phyloP scores from a whole-genome alignment of 2,888 invertebrate genomes.

The Cephalotes varians region DNA sequence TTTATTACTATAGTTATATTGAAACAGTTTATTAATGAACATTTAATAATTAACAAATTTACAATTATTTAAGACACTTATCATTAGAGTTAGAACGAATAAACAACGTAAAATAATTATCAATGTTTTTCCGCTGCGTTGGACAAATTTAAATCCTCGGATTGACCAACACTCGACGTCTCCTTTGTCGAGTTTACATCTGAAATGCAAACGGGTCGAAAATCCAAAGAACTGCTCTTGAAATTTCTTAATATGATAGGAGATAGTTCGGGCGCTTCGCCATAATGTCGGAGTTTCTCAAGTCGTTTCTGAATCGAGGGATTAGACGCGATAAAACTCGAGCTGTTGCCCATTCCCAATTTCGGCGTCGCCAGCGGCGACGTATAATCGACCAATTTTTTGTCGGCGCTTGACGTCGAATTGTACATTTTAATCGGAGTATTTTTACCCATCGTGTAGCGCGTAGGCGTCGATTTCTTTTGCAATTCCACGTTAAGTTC shows the following conservation, averaged over 20 bases:
- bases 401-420: slow-evolving; percentile 8
- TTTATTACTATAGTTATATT: slow-evolving; percentile 6
- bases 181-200: slow-evolving; percentile 11
- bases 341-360: slow-evolving; percentile 20
- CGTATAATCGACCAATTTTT: slow-evolving; percentile 14
- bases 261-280: slow-evolving; percentile 87
- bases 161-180: neutral
- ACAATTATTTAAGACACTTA: neutral
- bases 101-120: neutral
- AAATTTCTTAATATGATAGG: slow-evolving; percentile 83
- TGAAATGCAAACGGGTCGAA: slow-evolving; percentile 60
- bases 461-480: slow-evolving; percentile 72
- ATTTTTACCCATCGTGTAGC: slow-evolving; percentile 63
- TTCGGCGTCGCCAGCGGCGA: slow-evolving; percentile 8
- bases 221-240: slow-evolving; percentile 68
- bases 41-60: slow-evolving; percentile 11
- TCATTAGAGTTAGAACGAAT: neutral
- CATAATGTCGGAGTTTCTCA: slow-evolving; percentile 87
- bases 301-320: slow-evolving; percentile 83
- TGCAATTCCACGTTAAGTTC: slow-evolving; percentile 69
- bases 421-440: slow-evolving; percentile 45
- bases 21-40: slow-evolving; percentile 14
- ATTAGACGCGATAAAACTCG: slow-evolving; percentile 54
- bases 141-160: neutral
- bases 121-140: neutral